These are phyloP conservation scores for Halcyon badia DNA, from an alignment of 2,797 vertebrate species.

Conservation along the genomic window DNA sequence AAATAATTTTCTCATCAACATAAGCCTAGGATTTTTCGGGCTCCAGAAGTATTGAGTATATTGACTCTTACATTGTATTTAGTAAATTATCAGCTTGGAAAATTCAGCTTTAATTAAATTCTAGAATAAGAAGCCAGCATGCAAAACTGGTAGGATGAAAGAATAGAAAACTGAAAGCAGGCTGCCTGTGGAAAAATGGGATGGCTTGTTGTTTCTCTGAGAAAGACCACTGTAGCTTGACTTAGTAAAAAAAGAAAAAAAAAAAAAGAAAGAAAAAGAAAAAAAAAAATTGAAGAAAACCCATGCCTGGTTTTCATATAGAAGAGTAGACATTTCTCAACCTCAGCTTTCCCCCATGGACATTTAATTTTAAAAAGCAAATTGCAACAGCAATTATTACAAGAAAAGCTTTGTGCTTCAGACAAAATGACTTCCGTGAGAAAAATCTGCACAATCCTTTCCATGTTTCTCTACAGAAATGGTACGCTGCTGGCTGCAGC, in stretches of 20 bases:
- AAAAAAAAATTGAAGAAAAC: not conserved
- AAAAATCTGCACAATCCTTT: not conserved
- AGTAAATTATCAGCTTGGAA: not conserved
- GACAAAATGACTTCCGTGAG: not conserved
- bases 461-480: not conserved
- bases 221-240: not conserved
- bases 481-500: not conserved
- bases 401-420: not conserved
- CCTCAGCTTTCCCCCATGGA: not conserved
- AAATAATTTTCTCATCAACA: not conserved
- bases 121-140: not conserved
- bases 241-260: not conserved
- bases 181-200: not conserved
- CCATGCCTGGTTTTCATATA: not conserved
- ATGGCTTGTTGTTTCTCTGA: not conserved
- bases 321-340: not conserved
- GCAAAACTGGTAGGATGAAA: not conserved
- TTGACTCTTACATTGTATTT: not conserved
- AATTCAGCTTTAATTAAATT: slow-evolving; percentile 2
- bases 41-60: not conserved
- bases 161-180: not conserved
- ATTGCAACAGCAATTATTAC: not conserved
- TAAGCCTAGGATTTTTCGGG: not conserved
- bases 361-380: not conserved
- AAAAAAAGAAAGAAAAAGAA: no score